Evolutionary conservation across 2,797 vertebrate genomes (phyloP).

Genomic region (Fistularia commersonii): DNA sequence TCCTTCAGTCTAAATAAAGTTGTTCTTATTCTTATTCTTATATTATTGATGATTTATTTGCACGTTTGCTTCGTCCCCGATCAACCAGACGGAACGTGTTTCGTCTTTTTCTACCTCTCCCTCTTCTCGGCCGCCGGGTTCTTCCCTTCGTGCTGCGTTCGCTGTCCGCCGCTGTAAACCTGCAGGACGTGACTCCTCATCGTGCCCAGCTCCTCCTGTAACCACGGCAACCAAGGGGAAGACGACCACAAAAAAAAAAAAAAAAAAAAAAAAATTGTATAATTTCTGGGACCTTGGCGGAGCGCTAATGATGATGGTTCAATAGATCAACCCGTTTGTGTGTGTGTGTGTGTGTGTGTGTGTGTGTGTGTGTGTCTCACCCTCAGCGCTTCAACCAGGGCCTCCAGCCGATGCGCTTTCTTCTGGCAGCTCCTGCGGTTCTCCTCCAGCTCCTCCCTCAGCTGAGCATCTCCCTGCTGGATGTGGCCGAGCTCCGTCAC

Average conservation of each 20-base stretch:
- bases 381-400: conserved; percentile 70
- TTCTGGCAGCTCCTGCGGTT: conserved; percentile 71
- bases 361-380: conserved; percentile 38
- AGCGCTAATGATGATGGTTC: too few species aligned
- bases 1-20: too few species aligned
- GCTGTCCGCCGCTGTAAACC: conserved; percentile 50
- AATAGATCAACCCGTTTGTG: too few species aligned
- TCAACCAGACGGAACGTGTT: too few species aligned
- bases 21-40: too few species aligned
- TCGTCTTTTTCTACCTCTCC: conserved; percentile 37
- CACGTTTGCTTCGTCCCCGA: too few species aligned
- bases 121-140: conserved; percentile 29
- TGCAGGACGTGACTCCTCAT: conserved; percentile 70
- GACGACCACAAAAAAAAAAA: not conserved
- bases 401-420: conserved; percentile 69
- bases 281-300: too few species aligned
- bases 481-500: conserved; percentile 75
- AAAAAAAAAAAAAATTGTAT: not conserved
- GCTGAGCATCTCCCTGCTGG: conserved; percentile 72
- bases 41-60: too few species aligned
- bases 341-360: too few species aligned
- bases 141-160: conserved; percentile 54
- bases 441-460: conserved; percentile 75
- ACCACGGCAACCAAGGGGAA: not conserved
- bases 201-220: conserved; percentile 73